Conservation (phyloP, 2,797 vertebrate genomes). For the Syngnathus acus region DNA sequence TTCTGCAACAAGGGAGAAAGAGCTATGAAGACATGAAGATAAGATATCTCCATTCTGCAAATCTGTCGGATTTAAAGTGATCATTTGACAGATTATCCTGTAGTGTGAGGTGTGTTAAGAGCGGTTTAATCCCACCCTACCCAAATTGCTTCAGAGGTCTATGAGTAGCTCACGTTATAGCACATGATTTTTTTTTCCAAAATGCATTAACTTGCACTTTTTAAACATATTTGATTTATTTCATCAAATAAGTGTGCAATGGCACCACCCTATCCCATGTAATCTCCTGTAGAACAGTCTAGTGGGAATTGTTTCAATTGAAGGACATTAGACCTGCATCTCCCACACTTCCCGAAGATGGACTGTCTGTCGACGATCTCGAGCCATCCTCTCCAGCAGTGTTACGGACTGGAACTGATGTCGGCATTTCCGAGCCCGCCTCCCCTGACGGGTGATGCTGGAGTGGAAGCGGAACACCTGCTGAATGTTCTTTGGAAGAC, state of each 20-base stretch:
- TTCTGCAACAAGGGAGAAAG: constrained; percentile 45
- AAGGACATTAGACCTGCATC: constrained; percentile 57
- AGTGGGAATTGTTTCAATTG: background rate
- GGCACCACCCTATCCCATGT: too few species aligned
- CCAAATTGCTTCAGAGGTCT: background rate
- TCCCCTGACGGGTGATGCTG: constrained; percentile 45
- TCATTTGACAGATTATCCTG: background rate
- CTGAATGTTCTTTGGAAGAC: constrained; percentile 49
- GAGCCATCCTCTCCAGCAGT: constrained; percentile 47
- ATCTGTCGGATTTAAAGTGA: background rate
- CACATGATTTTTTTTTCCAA: too few species aligned
- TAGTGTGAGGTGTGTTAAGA: background rate
- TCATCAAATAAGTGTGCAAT: too few species aligned
- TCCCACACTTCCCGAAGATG: constrained; percentile 71
- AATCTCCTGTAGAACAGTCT: too few species aligned
- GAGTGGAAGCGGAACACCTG: constrained; percentile 18
- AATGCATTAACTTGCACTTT: too few species aligned
- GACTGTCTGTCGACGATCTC: constrained; percentile 75
- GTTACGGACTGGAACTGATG: constrained; percentile 9
- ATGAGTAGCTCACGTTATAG: background rate
- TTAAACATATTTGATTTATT: too few species aligned
- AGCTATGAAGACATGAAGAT: background rate
- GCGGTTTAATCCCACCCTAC: background rate
- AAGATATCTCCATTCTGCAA: background rate
- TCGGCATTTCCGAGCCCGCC: constrained; percentile 15